phyloP scores from a whole-genome alignment of 2,797 vertebrate species.

The Aldrovandia affinis region DNA sequence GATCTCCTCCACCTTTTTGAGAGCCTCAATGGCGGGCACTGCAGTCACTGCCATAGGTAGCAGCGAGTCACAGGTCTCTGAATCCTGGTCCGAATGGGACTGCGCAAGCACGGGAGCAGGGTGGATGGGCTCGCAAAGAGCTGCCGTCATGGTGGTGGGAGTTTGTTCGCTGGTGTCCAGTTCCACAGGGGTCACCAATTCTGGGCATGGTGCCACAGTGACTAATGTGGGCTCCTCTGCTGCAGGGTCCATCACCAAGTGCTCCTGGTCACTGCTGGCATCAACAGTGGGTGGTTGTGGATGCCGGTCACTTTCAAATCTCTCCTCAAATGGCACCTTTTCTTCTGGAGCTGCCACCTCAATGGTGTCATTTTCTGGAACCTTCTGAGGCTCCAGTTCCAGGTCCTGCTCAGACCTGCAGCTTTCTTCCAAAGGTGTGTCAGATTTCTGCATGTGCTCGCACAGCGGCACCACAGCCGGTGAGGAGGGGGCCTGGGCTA shows the following conservation, averaged over 20 bases:
- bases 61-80: conserved; percentile 75
- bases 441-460: conserved; percentile 64
- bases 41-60: conserved; percentile 73
- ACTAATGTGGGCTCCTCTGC: conserved; percentile 39
- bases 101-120: conserved; percentile 57
- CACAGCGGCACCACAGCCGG: conserved; percentile 50
- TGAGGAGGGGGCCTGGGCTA: conserved; percentile 59
- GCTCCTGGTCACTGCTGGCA: conserved; percentile 65
- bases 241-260: conserved; percentile 22
- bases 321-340: conserved; percentile 53
- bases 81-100: conserved; percentile 59
- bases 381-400: conserved; percentile 69
- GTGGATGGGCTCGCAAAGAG: conserved; percentile 56
- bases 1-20: conserved; percentile 93
- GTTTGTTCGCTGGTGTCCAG: conserved; percentile 41
- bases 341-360: conserved; percentile 60
- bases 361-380: conserved; percentile 66
- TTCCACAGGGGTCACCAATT: conserved; percentile 21
- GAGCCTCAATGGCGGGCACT: conserved; percentile 69
- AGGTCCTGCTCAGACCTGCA: conserved; percentile 58
- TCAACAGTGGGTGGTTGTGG: conserved; percentile 63
- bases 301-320: conserved; percentile 61
- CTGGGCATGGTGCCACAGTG: conserved; percentile 36
- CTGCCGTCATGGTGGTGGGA: conserved; percentile 42
- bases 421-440: conserved; percentile 46